phyloP scores from a whole-genome alignment of 2,113 vertebrate genomes.

The Cinclus mexicanus region DNA sequence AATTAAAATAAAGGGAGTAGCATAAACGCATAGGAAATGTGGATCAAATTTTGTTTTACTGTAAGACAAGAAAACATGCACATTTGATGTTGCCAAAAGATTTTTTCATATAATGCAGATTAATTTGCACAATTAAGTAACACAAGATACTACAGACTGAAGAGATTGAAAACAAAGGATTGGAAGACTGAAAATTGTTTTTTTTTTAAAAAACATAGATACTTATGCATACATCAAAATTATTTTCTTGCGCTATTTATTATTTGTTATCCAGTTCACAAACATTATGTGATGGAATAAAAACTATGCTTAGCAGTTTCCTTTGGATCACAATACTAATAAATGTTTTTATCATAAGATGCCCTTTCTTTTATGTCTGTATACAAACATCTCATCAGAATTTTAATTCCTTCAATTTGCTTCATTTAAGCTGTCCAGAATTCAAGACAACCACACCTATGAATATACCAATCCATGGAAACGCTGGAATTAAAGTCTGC shows the following conservation, averaged over 20 bases:
- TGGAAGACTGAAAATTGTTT: background rate
- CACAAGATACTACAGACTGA: background rate
- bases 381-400: background rate
- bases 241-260: background rate
- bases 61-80: background rate
- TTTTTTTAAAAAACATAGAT: background rate
- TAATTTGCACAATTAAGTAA: background rate
- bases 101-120: background rate
- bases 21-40: background rate
- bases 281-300: background rate
- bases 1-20: background rate
- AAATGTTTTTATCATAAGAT: background rate
- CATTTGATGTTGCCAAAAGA: background rate
- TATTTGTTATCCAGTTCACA: background rate
- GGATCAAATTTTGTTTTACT: background rate
- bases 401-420: background rate
- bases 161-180: background rate
- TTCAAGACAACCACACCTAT: background rate
- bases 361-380: background rate
- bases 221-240: background rate
- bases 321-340: background rate
- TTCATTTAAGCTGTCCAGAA: background rate
- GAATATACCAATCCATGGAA: background rate
- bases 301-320: background rate
- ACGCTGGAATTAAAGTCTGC: background rate